phyloP scores from a whole-genome alignment of 2,888 invertebrate genomes.

The Boloria selene region DNA sequence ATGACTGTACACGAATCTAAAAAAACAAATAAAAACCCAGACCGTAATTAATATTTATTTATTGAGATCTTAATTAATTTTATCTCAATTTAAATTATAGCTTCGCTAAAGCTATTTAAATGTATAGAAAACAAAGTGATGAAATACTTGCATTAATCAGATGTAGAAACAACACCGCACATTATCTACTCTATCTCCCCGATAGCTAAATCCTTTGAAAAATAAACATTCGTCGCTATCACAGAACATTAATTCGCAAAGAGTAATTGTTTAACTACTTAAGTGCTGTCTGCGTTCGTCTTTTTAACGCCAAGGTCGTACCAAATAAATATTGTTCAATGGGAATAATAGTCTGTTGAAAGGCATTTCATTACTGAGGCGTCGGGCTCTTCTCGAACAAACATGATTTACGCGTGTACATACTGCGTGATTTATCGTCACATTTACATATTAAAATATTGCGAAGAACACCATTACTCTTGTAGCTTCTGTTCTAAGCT shows the following conservation, averaged over 20 bases:
- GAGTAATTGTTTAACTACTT: constrained; percentile 2
- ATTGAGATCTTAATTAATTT: no score
- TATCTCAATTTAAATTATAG: no score
- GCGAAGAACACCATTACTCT: constrained; percentile 7
- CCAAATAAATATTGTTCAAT: neutral
- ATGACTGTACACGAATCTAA: no score
- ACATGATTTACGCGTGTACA: constrained; percentile 13
- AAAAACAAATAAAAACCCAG: no score
- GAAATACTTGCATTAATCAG: no score
- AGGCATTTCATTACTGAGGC: constrained; percentile 18
- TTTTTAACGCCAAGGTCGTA: constrained; percentile 8
- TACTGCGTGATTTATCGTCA: constrained; percentile 18
- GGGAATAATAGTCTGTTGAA: constrained; percentile 23
- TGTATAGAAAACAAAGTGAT: no score
- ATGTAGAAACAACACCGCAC: no score
- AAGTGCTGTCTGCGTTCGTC: constrained; percentile 4
- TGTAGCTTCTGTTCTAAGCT: neutral
- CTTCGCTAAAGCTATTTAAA: no score
- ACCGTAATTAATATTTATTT: no score
- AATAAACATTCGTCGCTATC: neutral
- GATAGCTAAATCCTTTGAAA: neutral
- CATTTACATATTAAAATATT: constrained; percentile 24
- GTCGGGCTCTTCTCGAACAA: constrained; percentile 1
- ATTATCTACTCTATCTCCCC: no score
- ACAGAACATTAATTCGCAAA: neutral